A percentile compares a stretch with the other conserved stretches of the same genome.
phyloP scores from a whole-genome alignment of 2,797 vertebrate species.

The Nyctibius grandis region DNA sequence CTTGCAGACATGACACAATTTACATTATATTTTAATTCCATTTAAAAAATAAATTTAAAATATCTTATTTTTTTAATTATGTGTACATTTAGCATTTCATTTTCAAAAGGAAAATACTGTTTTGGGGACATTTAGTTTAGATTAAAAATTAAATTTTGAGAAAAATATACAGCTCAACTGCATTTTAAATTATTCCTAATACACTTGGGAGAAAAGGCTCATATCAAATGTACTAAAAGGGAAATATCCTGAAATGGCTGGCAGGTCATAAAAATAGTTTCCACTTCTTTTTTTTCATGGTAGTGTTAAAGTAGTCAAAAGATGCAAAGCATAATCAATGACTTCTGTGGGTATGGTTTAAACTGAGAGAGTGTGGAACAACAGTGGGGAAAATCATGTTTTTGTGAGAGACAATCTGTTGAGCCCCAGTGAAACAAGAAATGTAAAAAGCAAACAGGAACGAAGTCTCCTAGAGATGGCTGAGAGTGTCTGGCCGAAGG shows the following conservation, averaged over 20 bases:
- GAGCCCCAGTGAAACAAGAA: neutral
- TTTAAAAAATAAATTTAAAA: neutral
- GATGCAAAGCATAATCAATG: neutral
- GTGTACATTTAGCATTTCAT: neutral
- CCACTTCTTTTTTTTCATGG: neutral
- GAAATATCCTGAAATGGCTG: neutral
- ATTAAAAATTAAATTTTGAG: neutral
- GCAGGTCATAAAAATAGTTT: neutral
- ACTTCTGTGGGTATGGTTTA: neutral
- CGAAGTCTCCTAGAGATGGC: neutral
- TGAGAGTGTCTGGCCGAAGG: neutral
- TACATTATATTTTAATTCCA: neutral
- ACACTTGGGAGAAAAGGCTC: neutral
- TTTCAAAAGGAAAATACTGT: neutral
- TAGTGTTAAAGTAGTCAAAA: neutral
- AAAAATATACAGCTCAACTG: neutral
- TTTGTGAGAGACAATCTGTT: neutral
- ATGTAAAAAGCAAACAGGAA: neutral
- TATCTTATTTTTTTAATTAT: neutral
- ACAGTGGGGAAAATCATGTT: rapidly evolving
- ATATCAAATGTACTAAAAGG: neutral
- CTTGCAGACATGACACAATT: neutral
- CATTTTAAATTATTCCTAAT: neutral
- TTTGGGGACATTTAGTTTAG: neutral
- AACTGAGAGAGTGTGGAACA: neutral